Conservation (phyloP, 2,888 invertebrate species). For the Itoplectis maculator region DNA sequence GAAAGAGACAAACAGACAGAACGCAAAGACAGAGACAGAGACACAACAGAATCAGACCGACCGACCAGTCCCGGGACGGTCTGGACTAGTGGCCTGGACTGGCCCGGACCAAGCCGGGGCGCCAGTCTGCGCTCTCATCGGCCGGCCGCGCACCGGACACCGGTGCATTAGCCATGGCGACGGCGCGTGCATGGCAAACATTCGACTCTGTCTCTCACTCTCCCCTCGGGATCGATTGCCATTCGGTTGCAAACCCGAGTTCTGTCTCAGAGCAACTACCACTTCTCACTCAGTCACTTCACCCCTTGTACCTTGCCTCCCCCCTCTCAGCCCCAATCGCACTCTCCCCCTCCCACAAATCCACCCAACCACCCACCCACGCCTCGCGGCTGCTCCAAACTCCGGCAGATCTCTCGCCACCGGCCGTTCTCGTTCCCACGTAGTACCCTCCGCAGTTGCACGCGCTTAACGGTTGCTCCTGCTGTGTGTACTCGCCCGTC, state of each 20-base stretch:
- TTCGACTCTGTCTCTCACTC: conserved; percentile 26
- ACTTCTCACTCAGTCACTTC: conserved; percentile 34
- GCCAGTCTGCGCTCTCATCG: conserved; percentile 4
- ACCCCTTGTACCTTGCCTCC: no score
- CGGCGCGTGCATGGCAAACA: conserved; percentile 48
- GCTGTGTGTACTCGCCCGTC: not conserved
- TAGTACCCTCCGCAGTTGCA: conserved; percentile 14
- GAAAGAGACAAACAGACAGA: no score
- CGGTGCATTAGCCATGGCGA: conserved; percentile 40
- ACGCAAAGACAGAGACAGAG: no score
- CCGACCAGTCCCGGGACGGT: no score
- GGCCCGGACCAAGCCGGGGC: not conserved
- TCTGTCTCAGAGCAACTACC: conserved; percentile 23
- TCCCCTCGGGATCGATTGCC: conserved; percentile 66
- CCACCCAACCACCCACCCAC: no score
- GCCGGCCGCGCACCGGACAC: conserved; percentile 24
- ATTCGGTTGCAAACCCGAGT: conserved; percentile 55
- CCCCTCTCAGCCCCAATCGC: no score
- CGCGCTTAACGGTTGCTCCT: not conserved
- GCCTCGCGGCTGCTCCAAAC: conserved; percentile 28
- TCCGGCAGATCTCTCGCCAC: conserved; percentile 53
- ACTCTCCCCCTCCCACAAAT: no score
- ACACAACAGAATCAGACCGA: not conserved
- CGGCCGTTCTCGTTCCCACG: conserved; percentile 51
- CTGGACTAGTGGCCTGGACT: no score